Conservation (phyloP, 1,140 invertebrate genomes). For the Atta cephalotes region DNA sequence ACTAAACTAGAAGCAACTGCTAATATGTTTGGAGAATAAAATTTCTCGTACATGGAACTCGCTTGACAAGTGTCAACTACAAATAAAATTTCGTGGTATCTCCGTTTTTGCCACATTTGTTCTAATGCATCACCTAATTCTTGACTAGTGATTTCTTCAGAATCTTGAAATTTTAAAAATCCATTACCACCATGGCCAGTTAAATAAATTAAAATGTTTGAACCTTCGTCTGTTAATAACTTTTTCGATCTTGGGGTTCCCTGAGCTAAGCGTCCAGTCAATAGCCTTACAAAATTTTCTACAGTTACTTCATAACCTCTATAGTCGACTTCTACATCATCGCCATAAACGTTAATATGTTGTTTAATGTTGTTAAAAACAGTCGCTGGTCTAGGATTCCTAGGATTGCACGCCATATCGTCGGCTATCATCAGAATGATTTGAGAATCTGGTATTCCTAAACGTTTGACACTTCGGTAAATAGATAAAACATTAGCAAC, state of each 20-base stretch:
- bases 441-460: constrained; percentile 98
- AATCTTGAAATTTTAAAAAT: constrained; percentile 99
- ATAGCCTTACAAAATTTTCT: constrained; percentile 98
- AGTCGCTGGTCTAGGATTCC: constrained; percentile 98
- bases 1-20: constrained; percentile 98
- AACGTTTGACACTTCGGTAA: constrained; percentile 98
- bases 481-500: constrained; percentile 99
- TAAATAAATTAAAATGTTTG: constrained; percentile 99
- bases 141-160: constrained; percentile 99
- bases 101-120: constrained; percentile 99
- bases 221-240: constrained; percentile 97
- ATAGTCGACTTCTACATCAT: constrained; percentile 99
- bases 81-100: constrained; percentile 99
- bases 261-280: constrained; percentile 96
- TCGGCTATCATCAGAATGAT: constrained; percentile 99
- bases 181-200: constrained; percentile 99
- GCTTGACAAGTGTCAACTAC: constrained; percentile 99
- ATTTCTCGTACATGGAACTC: constrained; percentile 98
- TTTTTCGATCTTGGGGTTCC: constrained; percentile 98
- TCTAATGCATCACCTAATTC: constrained; percentile 99
- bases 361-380: constrained; percentile 99
- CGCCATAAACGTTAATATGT: constrained; percentile 99
- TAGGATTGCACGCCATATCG: constrained; percentile 99
- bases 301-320: constrained; percentile 99
- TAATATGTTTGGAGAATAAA: constrained; percentile 99